A percentile compares a stretch with the other conserved stretches of the same genome.
phyloP scores from a whole-genome alignment of 64 coral and sea anemone species.

The Pocillopora damicornis region DNA sequence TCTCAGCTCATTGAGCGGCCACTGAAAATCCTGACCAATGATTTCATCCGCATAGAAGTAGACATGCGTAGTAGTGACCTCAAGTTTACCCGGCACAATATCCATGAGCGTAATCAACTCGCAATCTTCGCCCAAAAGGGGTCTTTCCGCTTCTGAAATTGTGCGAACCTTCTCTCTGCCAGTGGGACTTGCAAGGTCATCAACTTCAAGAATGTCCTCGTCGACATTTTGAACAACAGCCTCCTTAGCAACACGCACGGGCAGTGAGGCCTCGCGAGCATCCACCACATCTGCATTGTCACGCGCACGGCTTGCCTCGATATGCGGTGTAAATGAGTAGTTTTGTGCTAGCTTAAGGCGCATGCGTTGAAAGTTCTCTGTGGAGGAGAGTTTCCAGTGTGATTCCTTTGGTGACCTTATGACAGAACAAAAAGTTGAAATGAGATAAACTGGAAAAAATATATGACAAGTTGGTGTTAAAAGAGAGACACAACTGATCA shows the following conservation, averaged over 20 bases:
- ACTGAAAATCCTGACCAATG: slow-evolving; percentile 72
- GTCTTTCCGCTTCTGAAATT: slow-evolving; percentile 26
- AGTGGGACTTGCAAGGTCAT: slow-evolving; percentile 54
- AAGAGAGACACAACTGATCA: background rate
- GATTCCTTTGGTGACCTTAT: slow-evolving; percentile 48
- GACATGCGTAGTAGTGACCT: slow-evolving; percentile 79
- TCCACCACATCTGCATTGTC: slow-evolving; percentile 43
- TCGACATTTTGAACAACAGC: slow-evolving; percentile 68
- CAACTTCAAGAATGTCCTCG: slow-evolving; percentile 56
- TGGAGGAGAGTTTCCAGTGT: slow-evolving; percentile 90
- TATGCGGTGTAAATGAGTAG: slow-evolving; percentile 65
- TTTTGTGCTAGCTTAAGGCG: slow-evolving; percentile 87
- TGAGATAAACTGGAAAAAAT: background rate
- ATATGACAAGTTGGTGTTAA: background rate
- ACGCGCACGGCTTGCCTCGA: slow-evolving; percentile 66
- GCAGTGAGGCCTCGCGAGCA: background rate
- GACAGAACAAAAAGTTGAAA: background rate
- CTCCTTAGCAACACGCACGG: slow-evolving; percentile 67
- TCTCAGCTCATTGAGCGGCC: slow-evolving; percentile 76
- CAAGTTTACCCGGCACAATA: slow-evolving; percentile 62
- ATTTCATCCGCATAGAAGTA: slow-evolving; percentile 72
- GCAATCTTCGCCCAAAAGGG: slow-evolving; percentile 48
- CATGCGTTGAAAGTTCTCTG: slow-evolving; percentile 95
- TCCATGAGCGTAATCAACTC: slow-evolving; percentile 95
- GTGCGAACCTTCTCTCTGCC: slow-evolving; percentile 7